Evolutionary conservation across 2,888 invertebrate genomes (phyloP).

Genomic region (Tachystola acroxantha): DNA sequence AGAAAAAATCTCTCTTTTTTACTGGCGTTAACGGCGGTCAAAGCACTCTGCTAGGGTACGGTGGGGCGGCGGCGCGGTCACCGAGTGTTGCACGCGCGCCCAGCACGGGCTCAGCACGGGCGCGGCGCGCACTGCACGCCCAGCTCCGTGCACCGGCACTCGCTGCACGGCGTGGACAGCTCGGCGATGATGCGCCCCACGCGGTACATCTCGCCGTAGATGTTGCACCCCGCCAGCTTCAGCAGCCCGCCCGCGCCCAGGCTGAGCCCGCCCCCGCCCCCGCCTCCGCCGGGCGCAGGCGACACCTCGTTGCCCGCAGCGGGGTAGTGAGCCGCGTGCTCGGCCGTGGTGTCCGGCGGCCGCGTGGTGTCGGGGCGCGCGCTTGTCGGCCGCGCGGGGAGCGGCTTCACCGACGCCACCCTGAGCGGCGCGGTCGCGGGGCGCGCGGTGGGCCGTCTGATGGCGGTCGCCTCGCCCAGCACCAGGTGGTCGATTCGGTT

Average conservation of each 20-base stretch:
- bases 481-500: conserved; percentile 65
- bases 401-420: conserved; percentile 15
- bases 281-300: background rate
- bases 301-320: too few species aligned
- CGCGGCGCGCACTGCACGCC: conserved; percentile 90
- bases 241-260: conserved; percentile 70
- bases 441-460: conserved; percentile 41
- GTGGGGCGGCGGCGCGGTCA: conserved; percentile 28
- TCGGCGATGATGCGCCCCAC: conserved; percentile 90
- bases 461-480: conserved; percentile 63
- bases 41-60: too few species aligned
- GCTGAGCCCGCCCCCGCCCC: conserved; percentile 2
- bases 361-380: conserved; percentile 21
- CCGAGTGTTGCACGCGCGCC: conserved; percentile 88
- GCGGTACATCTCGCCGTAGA: conserved; percentile 92
- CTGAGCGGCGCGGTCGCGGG: conserved; percentile 28
- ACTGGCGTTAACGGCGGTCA: too few species aligned
- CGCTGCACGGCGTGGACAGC: conserved; percentile 88
- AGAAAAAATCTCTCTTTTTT: too few species aligned
- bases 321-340: too few species aligned
- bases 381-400: conserved; percentile 16
- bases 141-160: conserved; percentile 91
- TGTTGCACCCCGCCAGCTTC: conserved; percentile 92
- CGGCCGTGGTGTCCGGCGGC: conserved; percentile 5
- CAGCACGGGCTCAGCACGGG: conserved; percentile 82